These are phyloP conservation scores for Mus spicilegus DNA, from an alignment of 2,113 vertebrate genomes.

Conservation along the genomic window DNA sequence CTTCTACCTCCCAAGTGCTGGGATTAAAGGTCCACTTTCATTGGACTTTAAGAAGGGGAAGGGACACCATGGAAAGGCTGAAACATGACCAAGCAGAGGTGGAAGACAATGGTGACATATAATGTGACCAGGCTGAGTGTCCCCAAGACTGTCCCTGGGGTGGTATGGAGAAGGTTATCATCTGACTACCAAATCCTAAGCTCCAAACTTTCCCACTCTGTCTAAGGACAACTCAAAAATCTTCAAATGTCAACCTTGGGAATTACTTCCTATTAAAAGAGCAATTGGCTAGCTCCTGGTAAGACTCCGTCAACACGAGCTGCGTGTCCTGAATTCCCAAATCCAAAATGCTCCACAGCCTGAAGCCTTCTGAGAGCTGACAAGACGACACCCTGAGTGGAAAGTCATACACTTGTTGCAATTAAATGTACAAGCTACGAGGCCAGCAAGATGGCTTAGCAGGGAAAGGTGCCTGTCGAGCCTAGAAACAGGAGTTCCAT, in stretches of 20 bases:
- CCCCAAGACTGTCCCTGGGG: rapidly evolving
- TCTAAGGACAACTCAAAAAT: not conserved
- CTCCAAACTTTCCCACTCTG: not conserved
- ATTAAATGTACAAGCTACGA: not conserved
- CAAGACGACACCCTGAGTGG: too few species aligned
- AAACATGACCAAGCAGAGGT: rapidly evolving
- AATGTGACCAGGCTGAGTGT: not conserved
- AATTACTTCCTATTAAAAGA: not conserved
- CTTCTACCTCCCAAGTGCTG: not conserved
- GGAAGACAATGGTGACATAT: not conserved
- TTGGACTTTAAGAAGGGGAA: not conserved
- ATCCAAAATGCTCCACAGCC: not conserved
- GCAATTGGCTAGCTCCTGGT: rapidly evolving
- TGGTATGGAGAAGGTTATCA: rapidly evolving
- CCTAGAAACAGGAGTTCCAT: too few species aligned
- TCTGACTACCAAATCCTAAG: not conserved
- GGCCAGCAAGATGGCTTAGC: not conserved
- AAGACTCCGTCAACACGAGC: not conserved
- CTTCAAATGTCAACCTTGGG: not conserved
- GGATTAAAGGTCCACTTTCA: not conserved
- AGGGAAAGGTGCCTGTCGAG: not conserved
- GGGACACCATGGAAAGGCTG: not conserved
- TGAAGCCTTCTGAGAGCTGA: not conserved
- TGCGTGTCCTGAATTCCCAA: not conserved
- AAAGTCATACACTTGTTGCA: not conserved